Conservation (phyloP, 2,888 invertebrate species). For the Tuta absoluta region DNA sequence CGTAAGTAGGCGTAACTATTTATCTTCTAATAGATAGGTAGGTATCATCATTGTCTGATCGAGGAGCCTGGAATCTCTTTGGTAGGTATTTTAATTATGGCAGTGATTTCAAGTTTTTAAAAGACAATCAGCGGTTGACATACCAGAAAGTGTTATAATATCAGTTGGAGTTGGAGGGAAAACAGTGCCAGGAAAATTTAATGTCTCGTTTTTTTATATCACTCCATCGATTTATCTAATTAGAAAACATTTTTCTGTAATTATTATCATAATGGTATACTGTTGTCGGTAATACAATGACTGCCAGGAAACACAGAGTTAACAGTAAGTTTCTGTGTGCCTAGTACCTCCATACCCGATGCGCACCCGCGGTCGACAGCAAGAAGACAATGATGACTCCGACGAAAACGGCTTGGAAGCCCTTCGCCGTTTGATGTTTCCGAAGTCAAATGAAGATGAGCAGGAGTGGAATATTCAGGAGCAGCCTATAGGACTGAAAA, state of each 20-base stretch:
- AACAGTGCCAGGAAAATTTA: no score
- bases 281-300: not conserved
- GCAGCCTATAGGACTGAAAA: not conserved
- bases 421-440: slow-evolving; percentile 6
- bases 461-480: not conserved
- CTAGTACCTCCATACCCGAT: slow-evolving; percentile 45
- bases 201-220: no score
- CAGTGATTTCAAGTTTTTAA: no score
- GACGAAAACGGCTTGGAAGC: slow-evolving; percentile 28
- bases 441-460: not conserved
- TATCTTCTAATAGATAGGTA: no score
- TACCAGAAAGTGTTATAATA: no score
- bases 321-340: slow-evolving; percentile 68
- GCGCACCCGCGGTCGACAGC: slow-evolving; percentile 32
- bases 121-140: no score
- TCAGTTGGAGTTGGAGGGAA: no score
- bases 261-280: not conserved
- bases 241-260: not conserved
- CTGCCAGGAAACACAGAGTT: slow-evolving; percentile 35
- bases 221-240: not conserved
- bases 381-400: slow-evolving; percentile 36
- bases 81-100: no score
- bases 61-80: no score
- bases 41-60: no score
- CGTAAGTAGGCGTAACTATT: no score